Evolutionary conservation across 1,140 invertebrate genomes (phyloP).

Genomic region (Solenopsis invicta): DNA sequence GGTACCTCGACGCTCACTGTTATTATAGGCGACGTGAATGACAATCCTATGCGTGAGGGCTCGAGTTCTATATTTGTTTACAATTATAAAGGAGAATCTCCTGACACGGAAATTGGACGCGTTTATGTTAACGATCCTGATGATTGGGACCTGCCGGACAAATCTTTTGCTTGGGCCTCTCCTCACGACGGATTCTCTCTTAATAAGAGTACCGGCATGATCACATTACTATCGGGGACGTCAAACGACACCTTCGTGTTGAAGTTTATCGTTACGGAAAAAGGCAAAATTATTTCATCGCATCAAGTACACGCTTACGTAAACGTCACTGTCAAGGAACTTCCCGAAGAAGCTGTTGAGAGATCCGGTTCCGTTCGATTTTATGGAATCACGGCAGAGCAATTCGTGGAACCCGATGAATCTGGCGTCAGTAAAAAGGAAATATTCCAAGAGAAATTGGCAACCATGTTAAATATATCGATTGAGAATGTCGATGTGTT

Average conservation of each 20-base stretch:
- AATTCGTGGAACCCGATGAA: conserved; percentile 92
- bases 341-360: conserved; percentile 95
- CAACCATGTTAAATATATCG: conserved; percentile 92
- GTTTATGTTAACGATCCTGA: conserved; percentile 97
- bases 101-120: conserved; percentile 93
- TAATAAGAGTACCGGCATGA: conserved; percentile 92
- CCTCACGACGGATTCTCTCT: conserved; percentile 90
- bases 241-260: conserved; percentile 90
- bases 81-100: conserved; percentile 93
- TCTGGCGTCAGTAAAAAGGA: conserved; percentile 92
- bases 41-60: conserved; percentile 94
- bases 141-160: conserved; percentile 97
- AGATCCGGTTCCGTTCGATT: conserved; percentile 97
- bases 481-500: conserved; percentile 96
- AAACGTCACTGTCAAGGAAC: conserved; percentile 93
- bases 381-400: conserved; percentile 92
- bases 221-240: conserved; percentile 92
- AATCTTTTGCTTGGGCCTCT: conserved; percentile 91
- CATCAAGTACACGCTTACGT: conserved; percentile 93
- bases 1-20: conserved; percentile 93
- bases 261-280: conserved; percentile 91
- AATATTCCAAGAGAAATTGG: conserved; percentile 90
- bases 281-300: conserved; percentile 83
- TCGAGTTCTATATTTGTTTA: conserved; percentile 96
- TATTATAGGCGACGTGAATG: conserved; percentile 96